These are phyloP conservation scores for Bubo scandiacus DNA, from an alignment of 2,113 vertebrate species.

Conservation along the genomic window DNA sequence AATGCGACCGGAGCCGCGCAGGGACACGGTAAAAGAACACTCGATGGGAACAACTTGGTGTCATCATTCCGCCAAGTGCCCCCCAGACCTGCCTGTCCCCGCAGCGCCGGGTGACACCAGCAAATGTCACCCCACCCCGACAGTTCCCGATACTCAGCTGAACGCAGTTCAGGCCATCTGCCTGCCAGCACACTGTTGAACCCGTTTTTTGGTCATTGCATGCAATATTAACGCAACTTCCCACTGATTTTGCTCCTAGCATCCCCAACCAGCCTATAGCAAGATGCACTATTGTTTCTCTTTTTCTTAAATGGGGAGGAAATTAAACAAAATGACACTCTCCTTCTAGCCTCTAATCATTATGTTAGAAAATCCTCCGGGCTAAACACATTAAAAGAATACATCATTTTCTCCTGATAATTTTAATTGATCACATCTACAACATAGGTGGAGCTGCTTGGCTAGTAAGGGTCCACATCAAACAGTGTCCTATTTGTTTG, in stretches of 20 bases:
- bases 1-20: too few species aligned
- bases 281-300: not conserved
- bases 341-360: not conserved
- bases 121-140: not conserved
- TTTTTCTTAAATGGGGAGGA: not conserved
- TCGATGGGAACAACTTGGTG: not conserved
- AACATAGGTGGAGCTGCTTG: slow-evolving; percentile 1
- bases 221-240: not conserved
- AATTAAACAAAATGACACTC: not conserved
- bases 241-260: not conserved
- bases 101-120: not conserved
- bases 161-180: accelerated
- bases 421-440: slow-evolving; percentile 62
- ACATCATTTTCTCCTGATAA: not conserved
- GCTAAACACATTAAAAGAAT: not conserved
- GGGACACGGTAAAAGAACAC: not conserved
- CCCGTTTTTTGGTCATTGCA: not conserved
- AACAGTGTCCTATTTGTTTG: slow-evolving; percentile 39
- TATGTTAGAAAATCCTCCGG: not conserved
- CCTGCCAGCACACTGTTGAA: not conserved
- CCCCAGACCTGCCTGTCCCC: not conserved
- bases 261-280: not conserved
- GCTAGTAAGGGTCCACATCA: not conserved
- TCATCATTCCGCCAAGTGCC: accelerated
- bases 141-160: accelerated